These are phyloP conservation scores for Pluvialis apricaria DNA, from an alignment of 2,113 vertebrate species.

Conservation along the genomic window DNA sequence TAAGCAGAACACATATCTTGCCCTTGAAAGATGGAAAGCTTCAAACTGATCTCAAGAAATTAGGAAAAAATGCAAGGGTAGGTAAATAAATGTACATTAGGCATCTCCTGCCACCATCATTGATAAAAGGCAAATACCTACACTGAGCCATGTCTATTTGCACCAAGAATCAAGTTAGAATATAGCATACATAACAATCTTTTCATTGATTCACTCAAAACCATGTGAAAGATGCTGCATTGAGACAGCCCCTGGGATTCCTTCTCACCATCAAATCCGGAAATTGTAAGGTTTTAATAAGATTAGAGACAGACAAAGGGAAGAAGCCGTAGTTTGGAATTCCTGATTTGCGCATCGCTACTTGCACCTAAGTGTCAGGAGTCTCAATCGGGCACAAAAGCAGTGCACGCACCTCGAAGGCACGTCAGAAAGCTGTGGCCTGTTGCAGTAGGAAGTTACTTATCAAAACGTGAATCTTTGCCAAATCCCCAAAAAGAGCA, in stretches of 20 bases:
- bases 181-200: not conserved
- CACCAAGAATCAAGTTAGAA: not conserved
- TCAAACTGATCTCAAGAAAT: not conserved
- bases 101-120: not conserved
- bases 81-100: not conserved
- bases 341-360: not conserved
- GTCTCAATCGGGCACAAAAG: not conserved
- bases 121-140: not conserved
- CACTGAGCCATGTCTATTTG: not conserved
- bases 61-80: not conserved
- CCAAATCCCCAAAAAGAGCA: not conserved
- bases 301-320: not conserved
- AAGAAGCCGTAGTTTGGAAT: not conserved
- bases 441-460: not conserved
- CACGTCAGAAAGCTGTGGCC: not conserved
- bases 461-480: not conserved
- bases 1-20: not conserved
- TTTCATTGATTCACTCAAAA: not conserved
- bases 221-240: not conserved
- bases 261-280: not conserved
- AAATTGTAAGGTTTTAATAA: not conserved
- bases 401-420: rapidly evolving
- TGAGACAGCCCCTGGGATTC: not conserved
- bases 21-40: not conserved
- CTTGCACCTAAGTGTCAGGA: not conserved